Evolutionary conservation across 2,888 invertebrate genomes (phyloP).

Genomic region (Myopa tessellatipennis): DNA sequence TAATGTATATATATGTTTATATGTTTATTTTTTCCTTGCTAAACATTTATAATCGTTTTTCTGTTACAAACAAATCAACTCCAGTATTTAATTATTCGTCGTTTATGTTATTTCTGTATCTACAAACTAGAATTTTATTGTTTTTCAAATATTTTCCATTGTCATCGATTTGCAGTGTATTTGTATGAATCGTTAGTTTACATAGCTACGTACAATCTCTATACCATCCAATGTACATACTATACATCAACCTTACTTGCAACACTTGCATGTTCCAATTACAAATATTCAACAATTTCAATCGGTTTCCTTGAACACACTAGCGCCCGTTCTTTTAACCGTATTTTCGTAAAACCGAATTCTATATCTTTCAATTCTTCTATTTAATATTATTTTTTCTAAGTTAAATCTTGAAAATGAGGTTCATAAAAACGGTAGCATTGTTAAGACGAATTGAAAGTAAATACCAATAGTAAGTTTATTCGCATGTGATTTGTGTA

Average conservation of each 20-base stretch:
- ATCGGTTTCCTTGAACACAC: slow-evolving; percentile 23
- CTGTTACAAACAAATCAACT: slow-evolving; percentile 34
- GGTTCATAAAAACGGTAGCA: too few species aligned
- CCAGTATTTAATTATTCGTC: slow-evolving; percentile 27
- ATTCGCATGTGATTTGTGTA: too few species aligned
- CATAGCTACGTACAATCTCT: neutral
- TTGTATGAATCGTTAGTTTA: slow-evolving; percentile 23
- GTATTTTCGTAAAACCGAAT: slow-evolving; percentile 34
- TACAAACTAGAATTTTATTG: slow-evolving; percentile 30
- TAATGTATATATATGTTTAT: slow-evolving; percentile 40
- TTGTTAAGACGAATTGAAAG: too few species aligned
- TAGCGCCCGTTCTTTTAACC: slow-evolving; percentile 11
- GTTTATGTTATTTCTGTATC: slow-evolving; percentile 28
- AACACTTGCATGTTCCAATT: slow-evolving; percentile 15
- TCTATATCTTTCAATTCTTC: neutral
- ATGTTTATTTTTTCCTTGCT: slow-evolving; percentile 42
- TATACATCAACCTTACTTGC: slow-evolving; percentile 8
- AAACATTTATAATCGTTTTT: slow-evolving; percentile 43
- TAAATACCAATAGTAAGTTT: too few species aligned
- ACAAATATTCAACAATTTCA: slow-evolving; percentile 33
- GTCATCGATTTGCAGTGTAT: slow-evolving; percentile 28
- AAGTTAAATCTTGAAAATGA: too few species aligned
- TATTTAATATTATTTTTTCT: too few species aligned
- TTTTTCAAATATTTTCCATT: slow-evolving; percentile 23
- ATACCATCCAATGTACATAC: too few species aligned